phyloP scores from a whole-genome alignment of 2,888 invertebrate species.

The Drosophila setosimentum region DNA sequence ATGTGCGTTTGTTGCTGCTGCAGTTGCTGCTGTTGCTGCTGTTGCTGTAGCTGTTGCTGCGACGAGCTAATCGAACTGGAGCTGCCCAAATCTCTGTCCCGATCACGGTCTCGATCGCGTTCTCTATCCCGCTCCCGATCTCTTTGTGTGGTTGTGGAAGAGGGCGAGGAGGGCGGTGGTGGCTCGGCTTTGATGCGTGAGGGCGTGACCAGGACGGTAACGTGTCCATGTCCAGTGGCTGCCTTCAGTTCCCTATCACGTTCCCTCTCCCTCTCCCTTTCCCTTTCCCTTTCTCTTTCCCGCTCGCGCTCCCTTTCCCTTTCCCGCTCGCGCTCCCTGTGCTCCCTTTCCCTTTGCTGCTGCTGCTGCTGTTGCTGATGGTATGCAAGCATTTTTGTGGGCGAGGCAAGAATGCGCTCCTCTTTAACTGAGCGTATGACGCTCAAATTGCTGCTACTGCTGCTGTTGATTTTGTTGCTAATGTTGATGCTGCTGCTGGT shows the following conservation, averaged over 20 bases:
- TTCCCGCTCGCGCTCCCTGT: constrained; percentile 69
- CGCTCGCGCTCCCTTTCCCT: constrained; percentile 69
- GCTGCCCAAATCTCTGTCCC: constrained; percentile 49
- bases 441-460: constrained; percentile 74
- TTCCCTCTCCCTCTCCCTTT: constrained; percentile 65
- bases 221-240: constrained; percentile 82
- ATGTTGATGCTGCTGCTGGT: constrained; percentile 36
- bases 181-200: constrained; percentile 85
- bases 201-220: constrained; percentile 86
- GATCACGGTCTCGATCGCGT: constrained; percentile 34
- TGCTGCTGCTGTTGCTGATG: constrained; percentile 78
- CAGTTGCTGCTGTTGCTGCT: background rate
- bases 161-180: constrained; percentile 74
- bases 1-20: constrained; percentile 33
- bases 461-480: constrained; percentile 24
- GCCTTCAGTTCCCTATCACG: constrained; percentile 50
- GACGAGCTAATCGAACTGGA: constrained; percentile 73
- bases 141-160: constrained; percentile 74
- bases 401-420: constrained; percentile 84
- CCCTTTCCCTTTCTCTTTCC: constrained; percentile 71
- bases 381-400: constrained; percentile 83
- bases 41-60: constrained; percentile 42
- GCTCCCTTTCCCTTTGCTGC: constrained; percentile 72
- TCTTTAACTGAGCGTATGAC: constrained; percentile 85
- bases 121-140: constrained; percentile 47